Base-by-base conservation (phyloP, 2,888 invertebrate genomes). In the Falcaria lacertinaria region DNA sequence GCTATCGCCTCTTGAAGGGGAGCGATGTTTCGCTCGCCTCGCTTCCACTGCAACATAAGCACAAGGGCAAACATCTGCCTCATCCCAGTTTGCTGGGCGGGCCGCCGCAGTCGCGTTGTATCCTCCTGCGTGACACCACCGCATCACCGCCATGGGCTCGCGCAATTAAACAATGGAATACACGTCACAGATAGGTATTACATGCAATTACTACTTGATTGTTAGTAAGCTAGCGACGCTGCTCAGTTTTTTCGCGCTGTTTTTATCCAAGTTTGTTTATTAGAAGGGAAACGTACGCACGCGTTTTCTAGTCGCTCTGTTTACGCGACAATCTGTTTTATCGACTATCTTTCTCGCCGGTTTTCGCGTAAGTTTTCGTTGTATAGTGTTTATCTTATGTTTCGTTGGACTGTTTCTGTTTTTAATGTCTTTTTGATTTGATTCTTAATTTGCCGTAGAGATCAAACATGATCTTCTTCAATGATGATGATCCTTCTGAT, bases 161-260 rank as follows among this genome's bases (percentile, higher is more conserved):
- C 52, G 47, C 71, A 74, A 76, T 80, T 75, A 77, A 44, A 84
- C 81, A 84, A 84, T 84, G 82, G 79, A 69, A 44, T 67, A 66
- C 52, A 70, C 81, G 75, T 80, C 82, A 74, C 66, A 65, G 52
- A 63, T 66, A 78, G 80, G 78, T 79, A 28, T 28, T 28, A 28
- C 7, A 2, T 28, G 28, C 28, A 28, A 28, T 28, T 28, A 28
- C 11, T 28, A 28, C 8, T 28, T 28, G 28, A 28, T 28, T 28
- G 8, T 11, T 28, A 11, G 28, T 28, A 11, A 11, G 28, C 11
- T 11, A 28, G 28, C 22, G 19, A 19, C 19, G 22, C 11, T 28
- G 28, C 8, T 11, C 11, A 28, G 11, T 5, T 28, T 28, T 11
- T 11, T 11, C 28, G 28, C 22, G 28, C 11, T 11, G 8, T 28